Evolutionary conservation across 2,888 invertebrate genomes (phyloP).

Genomic region (Pegoplata infirma): DNA sequence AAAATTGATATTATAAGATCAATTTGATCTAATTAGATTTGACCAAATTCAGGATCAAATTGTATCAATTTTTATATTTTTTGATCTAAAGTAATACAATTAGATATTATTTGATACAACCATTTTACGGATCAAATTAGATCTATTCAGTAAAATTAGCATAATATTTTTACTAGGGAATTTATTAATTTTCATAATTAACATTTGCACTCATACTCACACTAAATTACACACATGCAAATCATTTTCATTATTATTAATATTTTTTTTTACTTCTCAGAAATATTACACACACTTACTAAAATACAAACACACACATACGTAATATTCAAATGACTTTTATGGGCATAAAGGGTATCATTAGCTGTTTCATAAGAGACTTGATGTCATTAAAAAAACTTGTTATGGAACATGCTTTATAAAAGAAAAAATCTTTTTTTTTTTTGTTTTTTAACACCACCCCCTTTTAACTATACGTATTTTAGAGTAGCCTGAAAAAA

Average conservation of each 20-base stretch:
- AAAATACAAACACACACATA: not conserved
- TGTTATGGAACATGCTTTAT: constrained; percentile 52
- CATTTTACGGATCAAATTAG: too few relatives aligned
- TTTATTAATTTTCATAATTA: constrained; percentile 63
- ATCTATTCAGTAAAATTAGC: too few relatives aligned
- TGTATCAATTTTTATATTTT: too few relatives aligned
- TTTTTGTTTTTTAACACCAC: constrained; percentile 38
- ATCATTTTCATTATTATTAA: constrained; percentile 48
- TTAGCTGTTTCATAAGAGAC: constrained; percentile 58
- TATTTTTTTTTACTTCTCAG: constrained; percentile 20
- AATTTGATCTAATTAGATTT: too few relatives aligned
- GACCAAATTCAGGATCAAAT: too few relatives aligned
- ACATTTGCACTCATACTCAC: constrained; percentile 57
- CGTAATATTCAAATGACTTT: constrained; percentile 61
- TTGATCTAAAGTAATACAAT: too few relatives aligned
- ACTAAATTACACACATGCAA: constrained; percentile 33
- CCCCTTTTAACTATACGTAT: constrained; percentile 20
- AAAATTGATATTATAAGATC: too few relatives aligned
- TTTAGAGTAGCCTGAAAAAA: too few relatives aligned
- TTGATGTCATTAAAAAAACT: constrained; percentile 56
- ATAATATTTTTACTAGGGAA: too few relatives aligned
- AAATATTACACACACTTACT: constrained; percentile 24
- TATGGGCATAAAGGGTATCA: constrained; percentile 65
- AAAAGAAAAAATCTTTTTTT: constrained; percentile 49
- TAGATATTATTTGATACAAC: too few relatives aligned